These are phyloP conservation scores for Sinodicranocentrus sp. DNA, from an alignment of 2,888 invertebrate species.

Conservation along the genomic window DNA sequence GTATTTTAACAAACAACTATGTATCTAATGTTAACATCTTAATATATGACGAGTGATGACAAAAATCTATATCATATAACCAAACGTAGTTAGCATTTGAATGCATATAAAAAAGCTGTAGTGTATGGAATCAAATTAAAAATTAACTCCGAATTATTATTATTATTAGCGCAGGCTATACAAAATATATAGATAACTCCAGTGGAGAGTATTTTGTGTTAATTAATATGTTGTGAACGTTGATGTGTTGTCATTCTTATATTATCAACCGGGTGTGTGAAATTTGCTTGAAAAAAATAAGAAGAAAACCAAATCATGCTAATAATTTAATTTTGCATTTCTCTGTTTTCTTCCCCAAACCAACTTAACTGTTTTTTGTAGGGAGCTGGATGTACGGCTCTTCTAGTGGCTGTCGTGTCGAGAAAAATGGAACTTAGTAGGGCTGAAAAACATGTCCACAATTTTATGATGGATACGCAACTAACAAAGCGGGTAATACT, in stretches of 20 bases:
- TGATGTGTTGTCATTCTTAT: too few species aligned
- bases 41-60: neutral
- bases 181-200: constrained; percentile 18
- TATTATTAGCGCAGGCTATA: neutral
- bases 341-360: neutral
- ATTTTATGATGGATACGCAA: constrained; percentile 99
- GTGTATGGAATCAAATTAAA: too few species aligned
- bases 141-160: too few species aligned
- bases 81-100: too few species aligned
- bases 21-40: neutral
- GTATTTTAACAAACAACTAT: too few species aligned
- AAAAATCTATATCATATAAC: neutral
- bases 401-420: constrained; percentile 99
- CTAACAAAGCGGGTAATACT: constrained; percentile 97
- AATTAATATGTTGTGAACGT: too few species aligned
- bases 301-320: too few species aligned
- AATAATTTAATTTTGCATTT: neutral
- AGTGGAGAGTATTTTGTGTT: constrained; percentile 49
- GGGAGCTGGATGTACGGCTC: constrained; percentile 99
- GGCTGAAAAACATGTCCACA: constrained; percentile 99
- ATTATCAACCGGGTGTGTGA: too few species aligned
- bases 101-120: too few species aligned
- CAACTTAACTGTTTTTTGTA: constrained; percentile 78
- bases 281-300: too few species aligned
- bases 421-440: constrained; percentile 98